phyloP scores from a whole-genome alignment of 2,113 vertebrate genomes.

The Todiramphus chloris region DNA sequence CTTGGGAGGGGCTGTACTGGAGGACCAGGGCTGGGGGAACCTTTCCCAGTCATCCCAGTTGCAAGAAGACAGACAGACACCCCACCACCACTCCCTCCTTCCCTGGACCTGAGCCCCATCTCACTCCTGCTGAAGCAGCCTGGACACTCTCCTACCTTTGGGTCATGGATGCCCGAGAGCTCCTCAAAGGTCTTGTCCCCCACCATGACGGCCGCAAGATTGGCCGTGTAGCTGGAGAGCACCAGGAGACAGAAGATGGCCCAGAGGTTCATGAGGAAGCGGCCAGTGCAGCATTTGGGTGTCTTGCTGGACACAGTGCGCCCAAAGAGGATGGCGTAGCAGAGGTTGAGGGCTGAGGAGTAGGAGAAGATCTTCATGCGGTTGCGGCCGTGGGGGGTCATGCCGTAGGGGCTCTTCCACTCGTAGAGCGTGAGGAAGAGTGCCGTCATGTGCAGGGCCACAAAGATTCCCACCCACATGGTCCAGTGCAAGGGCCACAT shows the following conservation, averaged over 20 bases:
- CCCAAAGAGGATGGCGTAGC: conserved; percentile 96
- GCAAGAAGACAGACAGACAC: not conserved
- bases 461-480: conserved; percentile 96
- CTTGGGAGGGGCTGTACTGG: not conserved
- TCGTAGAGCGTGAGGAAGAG: conserved; percentile 97
- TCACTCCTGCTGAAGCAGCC: not conserved
- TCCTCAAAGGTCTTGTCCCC: conserved; percentile 96
- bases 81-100: too few relatives aligned
- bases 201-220: conserved; percentile 96
- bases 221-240: conserved; percentile 96
- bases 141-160: conserved; percentile 79
- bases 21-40: not conserved
- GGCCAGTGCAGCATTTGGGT: conserved; percentile 93
- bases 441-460: conserved; percentile 89
- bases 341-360: conserved; percentile 95
- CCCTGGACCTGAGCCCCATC: not conserved
- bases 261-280: conserved; percentile 98
- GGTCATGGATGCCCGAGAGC: conserved; percentile 93
- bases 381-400: conserved; percentile 93
- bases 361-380: conserved; percentile 92
- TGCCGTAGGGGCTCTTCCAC: conserved; percentile 96
- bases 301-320: conserved; percentile 95
- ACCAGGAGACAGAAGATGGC: conserved; percentile 98
- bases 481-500: conserved; percentile 98
- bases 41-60: not conserved